Evolutionary conservation across 2,888 invertebrate species (phyloP).

Genomic region (Danaus chrysippus): DNA sequence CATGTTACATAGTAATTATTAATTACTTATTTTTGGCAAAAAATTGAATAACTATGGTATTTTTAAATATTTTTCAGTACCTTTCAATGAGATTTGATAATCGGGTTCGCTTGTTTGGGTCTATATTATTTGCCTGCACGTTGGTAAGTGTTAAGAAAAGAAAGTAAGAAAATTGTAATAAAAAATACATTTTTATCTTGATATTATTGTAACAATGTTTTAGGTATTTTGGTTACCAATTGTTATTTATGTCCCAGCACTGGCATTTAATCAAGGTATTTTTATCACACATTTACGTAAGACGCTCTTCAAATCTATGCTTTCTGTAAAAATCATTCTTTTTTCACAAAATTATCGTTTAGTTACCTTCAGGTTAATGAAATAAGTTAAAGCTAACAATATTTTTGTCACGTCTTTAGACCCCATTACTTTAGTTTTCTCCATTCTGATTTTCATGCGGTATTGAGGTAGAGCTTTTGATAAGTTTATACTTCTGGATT

Average conservation of each 20-base stretch:
- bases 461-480: too few species aligned
- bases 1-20: background rate
- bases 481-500: too few species aligned
- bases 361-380: too few species aligned
- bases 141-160: slow-evolving; percentile 75
- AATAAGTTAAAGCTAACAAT: too few species aligned
- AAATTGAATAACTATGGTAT: background rate
- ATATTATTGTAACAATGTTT: slow-evolving; percentile 37
- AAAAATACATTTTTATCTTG: background rate
- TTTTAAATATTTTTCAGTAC: slow-evolving; percentile 74
- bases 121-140: slow-evolving; percentile 82
- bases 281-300: background rate
- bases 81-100: slow-evolving; percentile 85
- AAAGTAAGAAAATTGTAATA: background rate
- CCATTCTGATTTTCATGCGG: too few species aligned
- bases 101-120: slow-evolving; percentile 84
- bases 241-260: slow-evolving; percentile 87
- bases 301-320: slow-evolving; percentile 9
- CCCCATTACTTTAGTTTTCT: too few species aligned
- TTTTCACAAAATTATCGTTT: too few species aligned
- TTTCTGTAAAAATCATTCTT: too few species aligned
- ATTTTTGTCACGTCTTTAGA: too few species aligned
- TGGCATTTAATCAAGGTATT: slow-evolving; percentile 89
- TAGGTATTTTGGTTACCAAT: slow-evolving; percentile 89
- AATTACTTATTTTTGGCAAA: too few species aligned